These are phyloP conservation scores for Irena cyanogastra DNA, from an alignment of 2,113 vertebrate genomes.

Conservation along the genomic window DNA sequence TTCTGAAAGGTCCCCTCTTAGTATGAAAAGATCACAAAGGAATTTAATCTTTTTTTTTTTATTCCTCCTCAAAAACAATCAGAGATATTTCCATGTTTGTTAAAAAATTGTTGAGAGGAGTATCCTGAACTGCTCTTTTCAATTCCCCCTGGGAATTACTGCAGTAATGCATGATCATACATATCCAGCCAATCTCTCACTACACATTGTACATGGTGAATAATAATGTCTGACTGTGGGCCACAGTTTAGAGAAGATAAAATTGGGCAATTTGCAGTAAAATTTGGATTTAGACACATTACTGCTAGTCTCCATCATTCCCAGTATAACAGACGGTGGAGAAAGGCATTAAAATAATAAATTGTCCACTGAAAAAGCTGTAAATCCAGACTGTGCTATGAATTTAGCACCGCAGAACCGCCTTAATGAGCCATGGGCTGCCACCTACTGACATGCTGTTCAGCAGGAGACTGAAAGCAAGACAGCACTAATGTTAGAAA, in stretches of 20 bases:
- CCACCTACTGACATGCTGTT: conserved; percentile 47
- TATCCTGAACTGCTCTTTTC: background rate
- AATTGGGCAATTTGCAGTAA: conserved; percentile 56
- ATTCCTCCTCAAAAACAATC: background rate
- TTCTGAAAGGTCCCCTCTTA: background rate
- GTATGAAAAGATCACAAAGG: background rate
- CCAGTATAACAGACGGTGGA: conserved; percentile 9
- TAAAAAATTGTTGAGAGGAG: background rate
- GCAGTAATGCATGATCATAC: background rate
- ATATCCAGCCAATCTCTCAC: background rate
- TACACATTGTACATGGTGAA: background rate
- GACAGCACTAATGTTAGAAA: conserved; percentile 2
- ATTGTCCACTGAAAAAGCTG: conserved; percentile 38
- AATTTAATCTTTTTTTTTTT: background rate
- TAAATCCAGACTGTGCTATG: conserved; percentile 31
- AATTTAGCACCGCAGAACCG: background rate
- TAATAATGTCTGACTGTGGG: conserved; percentile 24
- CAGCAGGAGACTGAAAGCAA: conserved; percentile 9
- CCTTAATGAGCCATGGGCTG: conserved; percentile 58
- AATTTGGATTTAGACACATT: conserved; percentile 51
- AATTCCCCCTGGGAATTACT: background rate
- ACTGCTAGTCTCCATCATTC: conserved; percentile 14
- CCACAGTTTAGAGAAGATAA: conserved; percentile 42
- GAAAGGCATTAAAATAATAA: conserved; percentile 59
- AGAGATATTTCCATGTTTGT: background rate